Evolutionary conservation across 2,888 invertebrate genomes (phyloP), one percentile per base, ranked within the genome.

Genomic region (Thereva nobilitata): DNA sequence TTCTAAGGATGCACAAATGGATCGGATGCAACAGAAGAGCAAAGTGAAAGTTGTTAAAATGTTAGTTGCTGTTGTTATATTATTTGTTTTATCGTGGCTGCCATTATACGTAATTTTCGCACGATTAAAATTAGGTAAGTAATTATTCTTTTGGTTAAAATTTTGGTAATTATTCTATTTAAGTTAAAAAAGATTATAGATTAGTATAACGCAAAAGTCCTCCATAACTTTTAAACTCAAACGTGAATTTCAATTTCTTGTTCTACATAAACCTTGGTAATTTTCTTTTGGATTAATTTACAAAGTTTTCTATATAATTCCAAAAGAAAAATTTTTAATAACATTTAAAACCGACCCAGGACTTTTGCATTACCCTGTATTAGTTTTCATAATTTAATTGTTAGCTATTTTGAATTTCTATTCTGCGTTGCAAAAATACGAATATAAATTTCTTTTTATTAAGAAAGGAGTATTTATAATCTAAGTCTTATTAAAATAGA

Each of bases 31-130:
- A 78, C 93, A 95, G 75, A 93, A 93, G 80, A 95, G 95, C 50
- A 95, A 95, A 83, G 92, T 95, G 45, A 95, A 95, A 81, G 95
- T 95, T 50, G 91, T 95, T 34, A 95, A 95, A 83, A 96, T 96
- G 96, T 83, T 96, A 68, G 90, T 95, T 0, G 93, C 91, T 12
- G 95, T 96, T 42, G 94, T 96, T 23, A 90, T 96, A 66, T 83
- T 95, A n/a, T 96, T 96, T 79, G 93, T 95, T 0, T 83, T 95
- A 3, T 95, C 95, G 42, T 96, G 96, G 96, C 84, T 95, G 76
- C 96, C 96, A 0, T 84, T 96, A 44, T 96, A 96, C 82, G 87
- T 90, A 35, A 93, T 95, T 76, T 92, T 93, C 77, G 90, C 95
- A 0, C 85, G 93, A 73, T 89, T 95, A 74, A 94, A 95, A 78